Evolutionary conservation across 2,888 invertebrate genomes (phyloP), one percentile per base, ranked within the genome.

Genomic region (Teleogryllus oceanicus): DNA sequence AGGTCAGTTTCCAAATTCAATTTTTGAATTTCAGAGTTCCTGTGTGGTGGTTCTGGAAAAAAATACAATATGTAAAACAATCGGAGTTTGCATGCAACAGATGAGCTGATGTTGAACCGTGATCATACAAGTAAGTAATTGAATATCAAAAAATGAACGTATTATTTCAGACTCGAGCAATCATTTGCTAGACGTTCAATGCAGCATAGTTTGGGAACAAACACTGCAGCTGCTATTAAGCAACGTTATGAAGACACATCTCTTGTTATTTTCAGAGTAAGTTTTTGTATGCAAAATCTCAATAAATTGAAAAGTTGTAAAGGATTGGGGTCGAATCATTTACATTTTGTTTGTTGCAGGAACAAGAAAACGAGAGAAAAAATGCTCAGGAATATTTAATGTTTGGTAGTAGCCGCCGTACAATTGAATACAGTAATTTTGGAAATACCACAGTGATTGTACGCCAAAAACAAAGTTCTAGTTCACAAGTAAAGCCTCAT

Each of bases 251-350:
- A 86, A 79, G 87, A 87, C 80, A 84, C 85, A 20, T 83, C 87
- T 20, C 83, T 87, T 79, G 81, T 86, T 18, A 86, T 87, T 83
- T 86, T 85, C 78, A 85, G 86, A 84, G 87, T 87, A 85, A 85
- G 49, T 49, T n/a, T 62, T 37, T 37, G 37, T 37, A 37, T 8
- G 5, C 5, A 37, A 8, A 37, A 37, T 37, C 37, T 37, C 8
- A 37, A 8, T 37, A 37, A 37, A 37, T 37, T 37, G 10, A 37
- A 37, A 37, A 37, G 37, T 10, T 62, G 3, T 62, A 18, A 62
- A 62, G 62, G 13, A 62, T n/a, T 62, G 62, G 11, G n/a, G 24
- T 51, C 50, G 18, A 78, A 77, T 80, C 51, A 80, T 12, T 8
- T 37, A 78, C 4, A 76, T 77, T 79, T 80, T 79, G 75, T 75